phyloP scores from a whole-genome alignment of 37 sponge, comb jelly and placozoan species.

The Chondrosia reniformis region DNA sequence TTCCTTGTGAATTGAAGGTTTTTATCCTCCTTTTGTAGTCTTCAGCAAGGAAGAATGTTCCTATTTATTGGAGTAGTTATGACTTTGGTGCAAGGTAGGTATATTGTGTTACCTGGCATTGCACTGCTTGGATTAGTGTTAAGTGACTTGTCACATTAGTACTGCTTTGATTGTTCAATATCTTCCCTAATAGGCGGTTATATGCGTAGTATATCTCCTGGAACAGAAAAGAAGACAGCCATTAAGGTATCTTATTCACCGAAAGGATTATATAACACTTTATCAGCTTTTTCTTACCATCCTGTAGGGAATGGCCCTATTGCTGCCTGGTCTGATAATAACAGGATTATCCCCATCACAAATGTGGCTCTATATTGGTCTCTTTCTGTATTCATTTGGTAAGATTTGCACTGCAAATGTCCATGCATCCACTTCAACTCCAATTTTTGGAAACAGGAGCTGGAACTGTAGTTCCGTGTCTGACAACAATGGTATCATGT shows the following conservation, averaged over 20 bases:
- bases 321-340: slow-evolving; percentile 78
- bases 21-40: neutral
- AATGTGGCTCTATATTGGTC: slow-evolving; percentile 60
- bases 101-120: too few species aligned
- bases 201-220: slow-evolving; percentile 54
- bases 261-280: neutral
- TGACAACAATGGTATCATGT: slow-evolving; percentile 75
- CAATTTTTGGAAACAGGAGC: slow-evolving; percentile 36
- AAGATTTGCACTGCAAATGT: slow-evolving; percentile 2
- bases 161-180: neutral
- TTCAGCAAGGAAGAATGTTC: slow-evolving; percentile 93
- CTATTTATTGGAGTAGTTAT: slow-evolving; percentile 83
- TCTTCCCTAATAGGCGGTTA: slow-evolving; percentile 55
- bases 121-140: too few species aligned
- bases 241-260: slow-evolving; percentile 30
- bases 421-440: neutral
- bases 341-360: slow-evolving; percentile 49
- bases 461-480: slow-evolving; percentile 72
- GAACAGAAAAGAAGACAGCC: slow-evolving; percentile 67
- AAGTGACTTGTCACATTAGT: too few species aligned
- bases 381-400: slow-evolving; percentile 85
- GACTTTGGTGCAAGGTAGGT: slow-evolving; percentile 80
- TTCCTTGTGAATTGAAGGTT: too few species aligned
- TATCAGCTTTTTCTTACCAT: neutral
- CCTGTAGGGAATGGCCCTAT: slow-evolving; percentile 55